Base-by-base conservation (phyloP, 2,113 vertebrate species). In the Scomber japonicus region DNA sequence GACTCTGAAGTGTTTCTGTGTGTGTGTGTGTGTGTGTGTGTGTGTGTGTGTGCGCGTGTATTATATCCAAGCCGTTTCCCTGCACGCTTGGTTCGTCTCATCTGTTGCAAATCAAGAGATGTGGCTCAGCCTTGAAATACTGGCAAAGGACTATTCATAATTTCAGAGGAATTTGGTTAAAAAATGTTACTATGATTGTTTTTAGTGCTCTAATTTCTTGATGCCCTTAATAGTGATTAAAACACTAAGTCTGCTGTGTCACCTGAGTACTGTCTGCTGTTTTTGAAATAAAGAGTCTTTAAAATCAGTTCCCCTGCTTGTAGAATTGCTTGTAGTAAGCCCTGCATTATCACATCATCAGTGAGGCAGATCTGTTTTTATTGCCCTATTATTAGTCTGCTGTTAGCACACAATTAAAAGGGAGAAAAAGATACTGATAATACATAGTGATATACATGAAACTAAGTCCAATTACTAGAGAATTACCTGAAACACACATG, bases 351-450 rank as follows among this genome's bases (percentile, higher is more conserved):
- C 53, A 49, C 78, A 21, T 67, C 69, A 78, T 69, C 49, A 46
- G 11, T 54, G 53, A 67, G 69, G 67, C 63, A 54, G 60, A 71
- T 72, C 72, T 57, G 48, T 69, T 78, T 88, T 80, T 67, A 60
- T 81, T 72, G 50, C 55, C 60, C 69, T 65, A 67, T 71, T 66
- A 53, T 84, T 48, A 54, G 16, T 44, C 51, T 50, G 19, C 65
- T 54, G 55, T 61, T 35, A 54, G 68, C 35, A 21, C 27, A 11
- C 70, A 61, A 64, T 13, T 67, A 15, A 63, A 82, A 53, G n/a
- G 51, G 66, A 67, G 53, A 15, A 24, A 8, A 31, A 27, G 27
- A 66, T 35, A 71, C 16, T 63, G 72, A 69, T 55, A 24, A 71
- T 11, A 55, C 24, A 68, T 65, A 77, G 35, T 40, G 53, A 63